Conservation (phyloP, 2,113 vertebrate species). For the Axis porcinus region DNA sequence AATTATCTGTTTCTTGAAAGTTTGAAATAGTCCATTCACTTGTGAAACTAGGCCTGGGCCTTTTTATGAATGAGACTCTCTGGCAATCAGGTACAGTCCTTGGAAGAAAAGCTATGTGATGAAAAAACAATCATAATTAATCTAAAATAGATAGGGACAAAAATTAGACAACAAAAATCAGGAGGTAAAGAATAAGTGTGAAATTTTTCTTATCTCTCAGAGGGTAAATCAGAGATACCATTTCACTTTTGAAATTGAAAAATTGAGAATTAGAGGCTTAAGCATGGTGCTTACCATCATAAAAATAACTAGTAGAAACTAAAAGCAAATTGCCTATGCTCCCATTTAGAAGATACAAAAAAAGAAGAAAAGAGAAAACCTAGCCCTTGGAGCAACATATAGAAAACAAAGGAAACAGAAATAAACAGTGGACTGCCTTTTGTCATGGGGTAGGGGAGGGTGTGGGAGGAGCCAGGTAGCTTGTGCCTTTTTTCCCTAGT, state of each 20-base stretch:
- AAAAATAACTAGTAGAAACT: constrained; percentile 27
- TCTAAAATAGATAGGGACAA: background rate
- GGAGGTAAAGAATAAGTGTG: background rate
- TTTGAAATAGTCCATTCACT: constrained; percentile 24
- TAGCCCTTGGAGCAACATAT: background rate
- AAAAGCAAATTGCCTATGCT: background rate
- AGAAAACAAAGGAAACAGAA: constrained; percentile 12
- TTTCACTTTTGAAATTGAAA: constrained; percentile 27
- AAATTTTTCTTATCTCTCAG: background rate
- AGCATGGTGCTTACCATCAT: background rate
- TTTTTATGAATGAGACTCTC: constrained; percentile 13
- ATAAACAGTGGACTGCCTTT: background rate
- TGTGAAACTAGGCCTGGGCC: background rate
- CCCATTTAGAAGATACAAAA: background rate
- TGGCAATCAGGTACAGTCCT: background rate
- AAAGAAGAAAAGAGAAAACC: background rate
- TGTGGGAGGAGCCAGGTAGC: background rate
- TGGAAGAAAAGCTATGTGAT: background rate
- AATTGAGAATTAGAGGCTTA: background rate
- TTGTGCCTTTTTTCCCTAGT: background rate
- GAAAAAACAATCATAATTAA: background rate
- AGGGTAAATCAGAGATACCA: background rate
- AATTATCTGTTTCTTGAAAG: background rate
- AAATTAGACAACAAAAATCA: background rate
- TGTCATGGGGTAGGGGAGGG: background rate